Conservation (phyloP, 2,888 invertebrate species). For the Mechanitis mazaeus region DNA sequence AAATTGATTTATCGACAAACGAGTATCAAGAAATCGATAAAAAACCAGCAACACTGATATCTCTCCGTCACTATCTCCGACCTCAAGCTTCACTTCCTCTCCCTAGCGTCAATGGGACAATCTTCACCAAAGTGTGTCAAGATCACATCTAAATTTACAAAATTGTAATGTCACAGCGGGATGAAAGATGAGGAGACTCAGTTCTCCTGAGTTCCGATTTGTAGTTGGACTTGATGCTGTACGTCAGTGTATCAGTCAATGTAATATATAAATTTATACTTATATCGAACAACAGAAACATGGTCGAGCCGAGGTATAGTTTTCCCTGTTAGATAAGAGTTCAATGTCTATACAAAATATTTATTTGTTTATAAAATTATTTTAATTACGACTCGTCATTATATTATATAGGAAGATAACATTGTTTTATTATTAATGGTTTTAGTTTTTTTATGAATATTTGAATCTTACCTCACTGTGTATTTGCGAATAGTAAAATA, state of each 20-base stretch:
- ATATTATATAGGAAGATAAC: too few species aligned
- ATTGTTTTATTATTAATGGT: too few species aligned
- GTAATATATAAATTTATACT: background rate
- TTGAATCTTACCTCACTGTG: background rate
- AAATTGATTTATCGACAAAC: background rate
- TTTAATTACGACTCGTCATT: too few species aligned
- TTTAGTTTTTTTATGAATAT: background rate
- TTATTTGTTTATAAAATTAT: too few species aligned
- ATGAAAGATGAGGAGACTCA: constrained; percentile 27
- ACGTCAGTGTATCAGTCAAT: too few species aligned
- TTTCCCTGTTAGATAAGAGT: constrained; percentile 1
- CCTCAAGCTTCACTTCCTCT: constrained; percentile 38
- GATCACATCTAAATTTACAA: constrained; percentile 41
- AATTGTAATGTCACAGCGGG: constrained; percentile 24
- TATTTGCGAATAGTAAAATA: background rate
- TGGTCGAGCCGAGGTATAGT: background rate
- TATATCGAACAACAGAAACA: background rate
- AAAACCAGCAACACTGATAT: constrained; percentile 25
- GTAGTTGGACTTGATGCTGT: too few species aligned
- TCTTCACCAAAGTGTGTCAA: constrained; percentile 49
- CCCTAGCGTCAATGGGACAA: constrained; percentile 36
- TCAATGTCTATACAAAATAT: background rate
- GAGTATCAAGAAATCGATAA: constrained; percentile 11
- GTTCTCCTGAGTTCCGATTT: too few species aligned
- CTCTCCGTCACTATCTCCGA: constrained; percentile 22